phyloP scores from a whole-genome alignment of 2,113 vertebrate species.

The Salvelinus sp. region DNA sequence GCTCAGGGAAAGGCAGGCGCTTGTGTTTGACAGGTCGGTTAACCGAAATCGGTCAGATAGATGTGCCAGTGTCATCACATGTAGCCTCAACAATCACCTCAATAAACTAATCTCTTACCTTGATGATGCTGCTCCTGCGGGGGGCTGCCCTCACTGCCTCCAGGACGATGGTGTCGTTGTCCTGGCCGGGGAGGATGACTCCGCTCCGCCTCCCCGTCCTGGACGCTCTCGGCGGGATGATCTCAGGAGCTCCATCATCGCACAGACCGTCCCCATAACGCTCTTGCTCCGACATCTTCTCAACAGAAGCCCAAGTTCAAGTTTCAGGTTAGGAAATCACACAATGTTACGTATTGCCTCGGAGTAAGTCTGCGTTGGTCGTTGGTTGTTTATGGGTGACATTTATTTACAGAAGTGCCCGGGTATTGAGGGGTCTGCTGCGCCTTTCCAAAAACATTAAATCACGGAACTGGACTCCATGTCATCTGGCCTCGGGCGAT shows the following conservation, averaged over 20 bases:
- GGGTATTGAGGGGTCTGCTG: not conserved
- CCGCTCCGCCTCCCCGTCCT: constrained; percentile 81
- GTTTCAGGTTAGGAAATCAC: constrained; percentile 28
- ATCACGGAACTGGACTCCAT: not conserved
- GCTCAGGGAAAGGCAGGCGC: not conserved
- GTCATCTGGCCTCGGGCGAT: constrained; percentile 11
- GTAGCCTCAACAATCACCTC: not conserved
- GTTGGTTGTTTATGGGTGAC: constrained; percentile 35
- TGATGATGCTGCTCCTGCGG: constrained; percentile 95
- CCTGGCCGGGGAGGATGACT: constrained; percentile 67
- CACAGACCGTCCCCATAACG: constrained; percentile 67
- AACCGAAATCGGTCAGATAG: no score
- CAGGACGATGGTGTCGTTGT: constrained; percentile 74
- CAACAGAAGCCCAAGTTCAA: constrained; percentile 20
- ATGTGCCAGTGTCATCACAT: no score
- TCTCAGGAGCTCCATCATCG: constrained; percentile 68
- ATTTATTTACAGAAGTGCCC: constrained; percentile 48
- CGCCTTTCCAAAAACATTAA: constrained; percentile 13
- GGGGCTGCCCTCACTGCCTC: constrained; percentile 86
- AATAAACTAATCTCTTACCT: constrained; percentile 70
- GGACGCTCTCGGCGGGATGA: constrained; percentile 58
- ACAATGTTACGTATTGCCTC: constrained; percentile 33
- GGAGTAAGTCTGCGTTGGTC: constrained; percentile 49
- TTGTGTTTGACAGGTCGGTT: not conserved
- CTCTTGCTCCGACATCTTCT: constrained; percentile 76